These are phyloP conservation scores for Clinocottus analis DNA, from an alignment of 2,113 vertebrate genomes.

Conservation along the genomic window DNA sequence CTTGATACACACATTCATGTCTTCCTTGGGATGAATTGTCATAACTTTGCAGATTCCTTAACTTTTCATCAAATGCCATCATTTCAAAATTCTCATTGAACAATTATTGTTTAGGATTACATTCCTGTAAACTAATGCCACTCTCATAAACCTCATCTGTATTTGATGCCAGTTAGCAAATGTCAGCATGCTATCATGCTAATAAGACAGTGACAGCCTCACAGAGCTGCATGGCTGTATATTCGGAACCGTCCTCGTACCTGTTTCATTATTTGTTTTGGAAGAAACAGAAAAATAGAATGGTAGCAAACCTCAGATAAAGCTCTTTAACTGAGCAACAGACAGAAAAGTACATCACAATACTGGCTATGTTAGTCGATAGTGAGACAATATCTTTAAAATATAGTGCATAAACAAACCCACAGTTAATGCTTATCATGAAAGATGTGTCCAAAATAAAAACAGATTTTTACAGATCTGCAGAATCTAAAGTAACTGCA, in stretches of 20 bases:
- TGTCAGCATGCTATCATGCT: not conserved
- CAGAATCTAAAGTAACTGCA: not conserved
- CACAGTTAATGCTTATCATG: slow-evolving; percentile 6
- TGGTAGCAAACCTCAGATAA: not conserved
- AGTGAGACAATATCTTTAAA: slow-evolving; percentile 11
- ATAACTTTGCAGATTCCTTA: not conserved
- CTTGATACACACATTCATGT: not conserved
- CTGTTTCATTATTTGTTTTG: not conserved
- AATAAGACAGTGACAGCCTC: not conserved
- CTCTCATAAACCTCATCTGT: not conserved
- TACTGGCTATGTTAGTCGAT: not conserved
- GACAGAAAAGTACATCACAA: slow-evolving; percentile 1
- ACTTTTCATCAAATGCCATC: not conserved
- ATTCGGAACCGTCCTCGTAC: no score
- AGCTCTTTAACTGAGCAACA: not conserved
- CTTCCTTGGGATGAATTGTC: not conserved
- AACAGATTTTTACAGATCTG: slow-evolving; percentile 25
- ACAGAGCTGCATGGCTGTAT: not conserved
- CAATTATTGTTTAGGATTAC: not conserved
- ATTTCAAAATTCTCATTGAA: not conserved
- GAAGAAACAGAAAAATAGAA: not conserved
- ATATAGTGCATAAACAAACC: slow-evolving; percentile 10
- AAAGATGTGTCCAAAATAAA: slow-evolving; percentile 40
- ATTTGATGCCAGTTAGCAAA: not conserved
- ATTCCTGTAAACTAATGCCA: not conserved